Conservation (phyloP, 2,888 invertebrate species). For the Trachelus tabidus region DNA sequence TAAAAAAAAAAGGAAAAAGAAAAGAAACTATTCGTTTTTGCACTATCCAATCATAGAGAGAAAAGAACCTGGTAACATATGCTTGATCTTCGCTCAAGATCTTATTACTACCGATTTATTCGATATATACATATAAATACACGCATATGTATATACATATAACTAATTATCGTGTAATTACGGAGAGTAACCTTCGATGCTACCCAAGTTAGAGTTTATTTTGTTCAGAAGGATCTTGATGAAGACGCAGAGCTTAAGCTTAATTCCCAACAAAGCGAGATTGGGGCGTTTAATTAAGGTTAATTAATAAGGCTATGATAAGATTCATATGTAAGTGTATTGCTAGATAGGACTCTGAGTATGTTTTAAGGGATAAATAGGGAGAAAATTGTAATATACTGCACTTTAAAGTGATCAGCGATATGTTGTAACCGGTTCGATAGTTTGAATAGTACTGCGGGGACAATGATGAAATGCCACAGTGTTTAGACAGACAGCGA, state of each 20-base stretch:
- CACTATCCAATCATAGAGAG: neutral
- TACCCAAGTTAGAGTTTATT: conserved; percentile 63
- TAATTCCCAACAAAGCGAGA: conserved; percentile 56
- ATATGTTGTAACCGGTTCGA: conserved; percentile 45
- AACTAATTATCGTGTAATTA: conserved; percentile 59
- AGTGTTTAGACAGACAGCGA: conserved; percentile 23
- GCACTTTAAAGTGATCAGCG: conserved; percentile 46
- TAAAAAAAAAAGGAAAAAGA: neutral
- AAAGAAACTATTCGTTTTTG: neutral
- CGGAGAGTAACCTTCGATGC: conserved; percentile 52
- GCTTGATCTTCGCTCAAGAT: conserved; percentile 55
- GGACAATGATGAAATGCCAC: neutral
- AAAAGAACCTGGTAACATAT: conserved; percentile 18
- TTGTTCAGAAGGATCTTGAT: conserved; percentile 57
- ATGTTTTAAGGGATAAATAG: conserved; percentile 46
- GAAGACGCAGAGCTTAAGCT: conserved; percentile 55
- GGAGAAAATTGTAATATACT: conserved; percentile 57
- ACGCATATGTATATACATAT: conserved; percentile 55
- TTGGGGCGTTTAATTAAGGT: conserved; percentile 16
- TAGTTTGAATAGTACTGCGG: conserved; percentile 36
- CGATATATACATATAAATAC: conserved; percentile 57
- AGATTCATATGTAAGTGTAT: conserved; percentile 56
- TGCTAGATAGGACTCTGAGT: conserved; percentile 48
- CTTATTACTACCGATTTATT: conserved; percentile 42
- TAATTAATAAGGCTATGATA: conserved; percentile 32